Evolutionary conservation across 2,113 vertebrate genomes (phyloP).

Genomic region (Peromyscus californicus): DNA sequence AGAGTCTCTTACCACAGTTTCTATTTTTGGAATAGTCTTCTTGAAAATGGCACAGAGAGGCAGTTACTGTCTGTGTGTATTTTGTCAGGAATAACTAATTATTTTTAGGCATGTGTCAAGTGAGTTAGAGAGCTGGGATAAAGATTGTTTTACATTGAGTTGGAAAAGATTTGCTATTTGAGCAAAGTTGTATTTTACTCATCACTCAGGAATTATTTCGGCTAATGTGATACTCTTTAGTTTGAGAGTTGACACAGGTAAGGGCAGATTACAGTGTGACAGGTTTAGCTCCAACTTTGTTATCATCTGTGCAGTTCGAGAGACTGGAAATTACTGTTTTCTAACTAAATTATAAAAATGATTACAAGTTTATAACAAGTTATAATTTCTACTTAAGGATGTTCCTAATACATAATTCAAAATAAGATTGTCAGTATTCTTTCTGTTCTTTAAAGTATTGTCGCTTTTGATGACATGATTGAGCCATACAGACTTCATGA

Average conservation of each 20-base stretch:
- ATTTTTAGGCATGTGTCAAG: conserved; percentile 27
- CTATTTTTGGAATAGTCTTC: neutral
- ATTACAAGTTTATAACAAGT: neutral
- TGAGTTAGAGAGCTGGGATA: neutral
- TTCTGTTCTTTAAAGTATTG: conserved; percentile 86
- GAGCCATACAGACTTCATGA: conserved; percentile 97
- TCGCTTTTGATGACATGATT: conserved; percentile 96
- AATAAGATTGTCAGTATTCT: neutral
- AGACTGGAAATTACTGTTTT: neutral
- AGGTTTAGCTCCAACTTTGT: neutral
- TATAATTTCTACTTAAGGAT: conserved; percentile 36
- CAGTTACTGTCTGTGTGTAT: conserved; percentile 2
- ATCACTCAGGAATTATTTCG: neutral
- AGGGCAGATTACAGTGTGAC: neutral
- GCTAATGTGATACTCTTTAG: neutral
- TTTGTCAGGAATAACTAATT: neutral
- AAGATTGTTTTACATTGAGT: conserved; percentile 21
- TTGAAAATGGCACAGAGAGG: neutral
- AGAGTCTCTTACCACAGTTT: neutral
- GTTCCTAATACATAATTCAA: neutral
- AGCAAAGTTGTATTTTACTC: conserved; percentile 18
- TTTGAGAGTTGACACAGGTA: neutral
- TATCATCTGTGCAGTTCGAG: neutral
- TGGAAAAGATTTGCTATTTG: neutral
- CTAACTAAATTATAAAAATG: neutral